Base-by-base conservation (phyloP, 2,888 invertebrate genomes). In the Acleris laterana region DNA sequence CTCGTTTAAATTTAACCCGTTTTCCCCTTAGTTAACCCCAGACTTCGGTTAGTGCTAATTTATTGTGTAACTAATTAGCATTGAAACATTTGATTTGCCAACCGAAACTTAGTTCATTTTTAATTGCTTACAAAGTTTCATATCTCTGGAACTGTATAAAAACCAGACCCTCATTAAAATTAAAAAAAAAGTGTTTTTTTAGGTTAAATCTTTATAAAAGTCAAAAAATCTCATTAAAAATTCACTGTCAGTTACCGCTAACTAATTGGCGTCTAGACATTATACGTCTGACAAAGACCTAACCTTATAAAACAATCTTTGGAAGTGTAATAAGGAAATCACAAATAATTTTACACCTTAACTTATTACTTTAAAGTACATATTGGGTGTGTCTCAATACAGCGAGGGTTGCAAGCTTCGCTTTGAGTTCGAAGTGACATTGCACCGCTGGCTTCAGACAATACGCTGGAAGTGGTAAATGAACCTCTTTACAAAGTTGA, bases 51-150 rank as follows among this genome's bases (percentile, higher is more conserved):
- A 84, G 85, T 85, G 82, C 83, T 84, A 88, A 87, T 88, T 87
- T 85, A 85, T 87, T 82, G 74, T 79, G 72, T 71, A 61, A 85
- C 86, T 90, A 90, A 90, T 90, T 90, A 88, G 89, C 90, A 89
- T 81, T 85, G 81, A 77, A 80, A 77, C 74, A 75, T 81, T 85
- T 85, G 83, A 87, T 89, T 81, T 79, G 55, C 78, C 76, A 79
- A 77, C 80, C 81, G 77, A 66, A 61, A 50, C 50, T 51, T 61
- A 20, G 57, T 62, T 38, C 17, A 60, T 38, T 38, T 38, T 38
- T 38, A 38, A 38, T 38, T 13, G 38, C 38, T 38, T 13, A 62
- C 44, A 68, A 65, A 63, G 53, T 56, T 42, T 50, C 52, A 52
- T 57, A 48, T 67, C 68, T 38, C 38, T 38, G 38, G 38, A 38